Percentiles rank a stretch among this genome's conserved stretches.
Evolutionary conservation across 2,797 vertebrate genomes (phyloP).

Genomic region (Microctenopoma stevenorrisi): DNA sequence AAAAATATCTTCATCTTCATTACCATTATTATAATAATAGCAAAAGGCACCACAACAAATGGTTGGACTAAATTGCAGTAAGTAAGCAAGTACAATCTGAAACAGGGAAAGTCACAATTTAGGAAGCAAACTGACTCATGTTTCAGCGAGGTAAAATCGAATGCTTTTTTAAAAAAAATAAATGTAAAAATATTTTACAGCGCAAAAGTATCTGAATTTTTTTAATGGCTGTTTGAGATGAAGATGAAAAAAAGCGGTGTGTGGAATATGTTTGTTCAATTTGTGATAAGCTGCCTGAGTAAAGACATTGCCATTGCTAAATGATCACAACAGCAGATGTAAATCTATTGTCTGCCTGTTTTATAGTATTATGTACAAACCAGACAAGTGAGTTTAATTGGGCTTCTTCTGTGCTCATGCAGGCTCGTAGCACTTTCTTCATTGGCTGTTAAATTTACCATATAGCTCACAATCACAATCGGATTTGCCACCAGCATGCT

Average conservation of each 20-base stretch:
- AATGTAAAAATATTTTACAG: neutral
- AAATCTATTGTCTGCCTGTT: slow-evolving; percentile 19
- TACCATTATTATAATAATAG: too few species aligned
- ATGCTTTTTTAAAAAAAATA: neutral
- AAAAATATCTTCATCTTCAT: too few species aligned
- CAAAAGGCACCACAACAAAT: neutral
- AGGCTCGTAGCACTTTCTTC: slow-evolving; percentile 22
- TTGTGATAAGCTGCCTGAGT: slow-evolving; percentile 12
- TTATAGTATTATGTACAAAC: slow-evolving; percentile 21
- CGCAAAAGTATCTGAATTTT: neutral
- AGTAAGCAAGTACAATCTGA: too few species aligned
- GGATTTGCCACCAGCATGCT: slow-evolving; percentile 24
- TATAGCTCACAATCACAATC: slow-evolving; percentile 7
- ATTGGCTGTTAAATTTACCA: slow-evolving; percentile 30
- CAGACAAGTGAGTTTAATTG: slow-evolving; percentile 39
- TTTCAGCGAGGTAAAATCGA: too few species aligned
- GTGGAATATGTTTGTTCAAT: slow-evolving; percentile 5
- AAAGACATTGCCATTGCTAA: neutral
- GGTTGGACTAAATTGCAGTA: neutral
- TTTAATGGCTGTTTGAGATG: slow-evolving; percentile 3
- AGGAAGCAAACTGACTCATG: neutral
- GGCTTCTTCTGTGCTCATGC: slow-evolving; percentile 17
- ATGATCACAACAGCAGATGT: slow-evolving; percentile 33
- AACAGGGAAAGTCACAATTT: neutral
- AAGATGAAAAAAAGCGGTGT: slow-evolving; percentile 13